Conservation (phyloP, 2,797 vertebrate species). For the Amphiprion clarkii region DNA sequence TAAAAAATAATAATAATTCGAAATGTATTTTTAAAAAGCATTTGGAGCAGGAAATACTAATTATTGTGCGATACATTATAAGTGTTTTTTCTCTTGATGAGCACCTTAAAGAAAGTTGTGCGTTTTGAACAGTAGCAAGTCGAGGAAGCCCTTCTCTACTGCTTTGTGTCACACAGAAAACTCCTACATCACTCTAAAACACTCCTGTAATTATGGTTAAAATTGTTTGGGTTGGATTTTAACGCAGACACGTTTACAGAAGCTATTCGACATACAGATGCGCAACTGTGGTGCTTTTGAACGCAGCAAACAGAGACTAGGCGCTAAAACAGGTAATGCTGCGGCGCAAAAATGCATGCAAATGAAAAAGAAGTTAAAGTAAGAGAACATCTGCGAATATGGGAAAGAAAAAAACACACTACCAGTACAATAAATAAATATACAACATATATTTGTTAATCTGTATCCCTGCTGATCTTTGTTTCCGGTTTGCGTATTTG, state of each 20-base stretch:
- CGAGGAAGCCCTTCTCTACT: background rate
- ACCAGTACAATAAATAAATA: too few relatives aligned
- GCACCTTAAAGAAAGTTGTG: background rate
- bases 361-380: background rate
- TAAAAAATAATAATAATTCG: too few relatives aligned
- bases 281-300: background rate
- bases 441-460: too few relatives aligned
- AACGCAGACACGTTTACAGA: background rate
- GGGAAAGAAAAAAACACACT: too few relatives aligned
- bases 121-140: background rate
- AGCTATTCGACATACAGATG: background rate
- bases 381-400: too few relatives aligned
- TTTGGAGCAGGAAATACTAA: background rate
- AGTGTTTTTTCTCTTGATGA: background rate
- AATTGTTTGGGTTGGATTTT: too few relatives aligned
- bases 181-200: background rate
- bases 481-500: too few relatives aligned
- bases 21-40: background rate
- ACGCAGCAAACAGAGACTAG: background rate
- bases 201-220: too few relatives aligned
- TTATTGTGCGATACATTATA: background rate
- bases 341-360: background rate
- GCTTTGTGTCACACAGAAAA: background rate
- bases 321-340: background rate
- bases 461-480: too few relatives aligned